Percentiles rank a stretch among this genome's conserved stretches.
Evolutionary conservation across 1,140 invertebrate species (phyloP).

Genomic region (Trachymyrmex septentrionalis): DNA sequence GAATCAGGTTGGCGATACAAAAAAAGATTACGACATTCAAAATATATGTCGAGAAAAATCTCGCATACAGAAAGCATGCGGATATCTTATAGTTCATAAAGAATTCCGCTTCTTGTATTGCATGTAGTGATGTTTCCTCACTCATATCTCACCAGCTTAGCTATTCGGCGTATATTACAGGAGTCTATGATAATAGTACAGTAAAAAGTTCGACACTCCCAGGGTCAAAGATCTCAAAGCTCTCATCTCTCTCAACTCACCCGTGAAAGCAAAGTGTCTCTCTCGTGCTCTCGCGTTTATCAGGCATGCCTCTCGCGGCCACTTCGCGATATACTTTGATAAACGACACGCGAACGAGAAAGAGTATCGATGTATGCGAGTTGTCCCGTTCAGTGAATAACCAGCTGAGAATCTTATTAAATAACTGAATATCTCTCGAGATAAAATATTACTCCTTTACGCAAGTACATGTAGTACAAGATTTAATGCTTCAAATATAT

Average conservation of each 20-base stretch:
- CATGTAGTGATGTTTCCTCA: neutral
- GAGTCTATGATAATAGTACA: constrained; percentile 32
- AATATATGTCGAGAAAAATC: neutral
- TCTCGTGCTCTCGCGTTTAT: constrained; percentile 39
- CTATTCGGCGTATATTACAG: constrained; percentile 1
- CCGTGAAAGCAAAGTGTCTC: neutral
- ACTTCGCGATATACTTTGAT: neutral
- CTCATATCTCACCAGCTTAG: constrained; percentile 37
- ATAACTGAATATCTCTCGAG: neutral
- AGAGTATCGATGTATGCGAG: neutral
- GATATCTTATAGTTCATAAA: constrained; percentile 2
- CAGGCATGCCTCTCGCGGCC: neutral
- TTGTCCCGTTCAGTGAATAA: constrained; percentile 18
- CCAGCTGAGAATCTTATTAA: constrained; percentile 28
- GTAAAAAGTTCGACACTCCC: constrained; percentile 41
- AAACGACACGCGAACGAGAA: constrained; percentile 42
- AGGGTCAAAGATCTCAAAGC: constrained; percentile 37
- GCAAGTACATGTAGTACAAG: neutral
- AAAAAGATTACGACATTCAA: neutral
- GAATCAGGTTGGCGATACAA: neutral
- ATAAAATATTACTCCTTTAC: neutral
- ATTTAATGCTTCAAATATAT: constrained; percentile 10
- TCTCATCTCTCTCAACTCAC: constrained; percentile 14
- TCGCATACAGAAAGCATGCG: neutral
- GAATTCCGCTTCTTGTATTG: constrained; percentile 12